Evolutionary conservation across 2,797 vertebrate species (phyloP).

Genomic region (Lagorchestes hirsutus): DNA sequence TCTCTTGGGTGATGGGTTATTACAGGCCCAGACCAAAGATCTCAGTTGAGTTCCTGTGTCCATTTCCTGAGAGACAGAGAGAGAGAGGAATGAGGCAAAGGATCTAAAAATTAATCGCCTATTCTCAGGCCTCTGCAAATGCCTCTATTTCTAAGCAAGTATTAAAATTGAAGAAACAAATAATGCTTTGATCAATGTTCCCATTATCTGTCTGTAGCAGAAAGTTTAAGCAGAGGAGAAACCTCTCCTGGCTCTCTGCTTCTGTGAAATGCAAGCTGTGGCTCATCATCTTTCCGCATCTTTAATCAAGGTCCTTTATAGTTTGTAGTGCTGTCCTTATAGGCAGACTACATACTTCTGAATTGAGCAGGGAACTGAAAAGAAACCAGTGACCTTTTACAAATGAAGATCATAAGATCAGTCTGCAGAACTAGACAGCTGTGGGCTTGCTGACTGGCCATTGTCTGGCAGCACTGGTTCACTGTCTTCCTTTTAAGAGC

Average conservation of each 20-base stretch:
- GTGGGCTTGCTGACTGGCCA: constrained; percentile 73
- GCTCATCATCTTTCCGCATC: constrained; percentile 69
- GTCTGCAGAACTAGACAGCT: constrained; percentile 77
- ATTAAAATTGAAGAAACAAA: background rate
- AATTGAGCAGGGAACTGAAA: constrained; percentile 64
- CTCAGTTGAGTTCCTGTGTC: background rate
- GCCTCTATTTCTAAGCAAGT: background rate
- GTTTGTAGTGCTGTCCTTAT: constrained; percentile 47
- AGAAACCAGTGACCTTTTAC: constrained; percentile 80
- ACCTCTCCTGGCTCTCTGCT: constrained; percentile 61
- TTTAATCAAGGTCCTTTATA: constrained; percentile 22
- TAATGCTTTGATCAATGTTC: background rate
- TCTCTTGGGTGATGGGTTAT: background rate
- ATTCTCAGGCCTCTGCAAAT: background rate
- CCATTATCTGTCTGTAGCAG: background rate
- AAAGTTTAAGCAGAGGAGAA: background rate
- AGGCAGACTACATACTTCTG: constrained; percentile 42
- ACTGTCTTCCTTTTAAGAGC: constrained; percentile 76
- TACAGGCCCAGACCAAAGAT: background rate
- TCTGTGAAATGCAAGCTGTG: constrained; percentile 74
- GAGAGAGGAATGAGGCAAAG: background rate
- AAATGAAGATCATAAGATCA: constrained; percentile 73
- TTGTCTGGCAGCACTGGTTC: constrained; percentile 76
- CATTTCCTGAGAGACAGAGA: background rate
- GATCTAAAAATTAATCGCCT: background rate